Conservation (phyloP, 2,888 invertebrate species). For the Andrena minutula region DNA sequence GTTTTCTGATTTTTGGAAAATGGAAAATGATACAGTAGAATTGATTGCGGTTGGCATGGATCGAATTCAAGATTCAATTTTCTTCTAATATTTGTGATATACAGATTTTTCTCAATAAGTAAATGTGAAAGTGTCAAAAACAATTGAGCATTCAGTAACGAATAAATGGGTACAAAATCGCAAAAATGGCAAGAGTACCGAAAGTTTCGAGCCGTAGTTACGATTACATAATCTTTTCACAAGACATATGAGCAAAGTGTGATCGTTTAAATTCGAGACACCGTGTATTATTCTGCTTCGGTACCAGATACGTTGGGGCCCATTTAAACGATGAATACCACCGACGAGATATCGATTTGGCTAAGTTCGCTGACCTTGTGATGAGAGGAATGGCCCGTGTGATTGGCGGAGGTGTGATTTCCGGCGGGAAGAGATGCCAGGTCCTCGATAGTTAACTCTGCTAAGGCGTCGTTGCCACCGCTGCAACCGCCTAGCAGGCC, state of each 20-base stretch:
- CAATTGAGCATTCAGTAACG: not conserved
- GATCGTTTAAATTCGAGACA: no score
- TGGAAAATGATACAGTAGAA: no score
- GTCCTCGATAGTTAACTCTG: constrained; percentile 83
- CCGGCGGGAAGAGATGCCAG: constrained; percentile 83
- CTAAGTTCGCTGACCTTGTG: constrained; percentile 79
- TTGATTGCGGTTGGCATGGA: no score
- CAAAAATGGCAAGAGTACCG: no score
- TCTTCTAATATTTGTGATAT: no score
- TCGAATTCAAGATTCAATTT: no score
- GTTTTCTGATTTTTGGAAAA: no score
- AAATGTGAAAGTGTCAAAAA: not conserved
- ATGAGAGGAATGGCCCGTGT: constrained; percentile 82
- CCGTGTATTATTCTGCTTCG: not conserved
- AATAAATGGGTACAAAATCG: not conserved
- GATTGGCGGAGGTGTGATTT: constrained; percentile 81
- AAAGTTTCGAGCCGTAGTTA: no score
- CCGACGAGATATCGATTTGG: constrained; percentile 61
- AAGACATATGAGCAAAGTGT: no score
- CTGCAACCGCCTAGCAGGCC: constrained; percentile 81
- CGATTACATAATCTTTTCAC: no score
- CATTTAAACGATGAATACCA: constrained; percentile 14
- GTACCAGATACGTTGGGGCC: not conserved
- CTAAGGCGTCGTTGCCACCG: constrained; percentile 83
- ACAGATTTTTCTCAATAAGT: no score